Conservation (phyloP, 1,140 invertebrate genomes). For the Cephus cinctus region DNA sequence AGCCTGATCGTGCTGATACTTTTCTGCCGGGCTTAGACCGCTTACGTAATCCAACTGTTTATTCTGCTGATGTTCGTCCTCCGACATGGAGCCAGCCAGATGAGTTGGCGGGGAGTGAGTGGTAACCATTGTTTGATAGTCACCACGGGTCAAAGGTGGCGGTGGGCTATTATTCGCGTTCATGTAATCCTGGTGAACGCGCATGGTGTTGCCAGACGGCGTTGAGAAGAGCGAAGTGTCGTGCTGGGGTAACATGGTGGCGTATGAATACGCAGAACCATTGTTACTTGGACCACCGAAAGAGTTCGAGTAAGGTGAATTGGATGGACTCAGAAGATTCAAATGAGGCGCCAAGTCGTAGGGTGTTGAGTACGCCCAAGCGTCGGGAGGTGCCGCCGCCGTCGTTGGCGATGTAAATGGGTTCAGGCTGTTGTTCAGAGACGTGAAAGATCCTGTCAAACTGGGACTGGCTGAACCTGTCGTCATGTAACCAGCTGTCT, state of each 20-base stretch:
- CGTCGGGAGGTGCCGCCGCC: conserved; percentile 65
- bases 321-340: conserved; percentile 69
- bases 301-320: conserved; percentile 65
- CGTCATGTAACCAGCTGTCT: conserved; percentile 75
- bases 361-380: conserved; percentile 74
- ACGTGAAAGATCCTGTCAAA: conserved; percentile 63
- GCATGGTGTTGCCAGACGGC: conserved; percentile 50
- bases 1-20: conserved; percentile 62
- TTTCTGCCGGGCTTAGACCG: conserved; percentile 49
- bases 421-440: conserved; percentile 64
- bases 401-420: conserved; percentile 64
- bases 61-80: conserved; percentile 54
- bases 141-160: conserved; percentile 59
- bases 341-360: conserved; percentile 73
- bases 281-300: conserved; percentile 53
- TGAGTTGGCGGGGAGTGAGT: conserved; percentile 64
- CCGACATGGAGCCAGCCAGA: conserved; percentile 50
- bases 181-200: conserved; percentile 63
- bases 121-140: conserved; percentile 66
- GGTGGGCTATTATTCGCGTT: conserved; percentile 56
- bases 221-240: conserved; percentile 66
- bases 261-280: conserved; percentile 59
- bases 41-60: conserved; percentile 46
- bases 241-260: conserved; percentile 67
- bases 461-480: conserved; percentile 61